Conservation (phyloP, 2,113 vertebrate genomes). For the Glaucidium brasilianum region DNA sequence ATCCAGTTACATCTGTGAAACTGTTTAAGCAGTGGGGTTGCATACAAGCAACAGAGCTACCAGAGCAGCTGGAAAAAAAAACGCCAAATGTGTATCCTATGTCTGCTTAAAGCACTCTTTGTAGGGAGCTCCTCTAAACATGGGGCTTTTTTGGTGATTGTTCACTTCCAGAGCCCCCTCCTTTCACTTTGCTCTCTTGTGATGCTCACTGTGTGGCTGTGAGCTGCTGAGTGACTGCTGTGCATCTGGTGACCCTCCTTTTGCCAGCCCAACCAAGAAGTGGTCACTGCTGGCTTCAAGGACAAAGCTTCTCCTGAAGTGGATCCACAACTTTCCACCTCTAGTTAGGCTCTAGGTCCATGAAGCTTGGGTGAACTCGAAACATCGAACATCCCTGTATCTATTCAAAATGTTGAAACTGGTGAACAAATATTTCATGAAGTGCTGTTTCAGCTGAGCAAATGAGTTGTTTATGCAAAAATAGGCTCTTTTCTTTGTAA, state of each 20-base stretch:
- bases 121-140: background rate
- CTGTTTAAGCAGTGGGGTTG: background rate
- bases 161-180: background rate
- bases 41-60: background rate
- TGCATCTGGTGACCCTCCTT: too few species aligned
- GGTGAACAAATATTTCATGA: background rate
- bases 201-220: background rate
- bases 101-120: background rate
- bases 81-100: accelerated
- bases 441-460: background rate
- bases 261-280: background rate
- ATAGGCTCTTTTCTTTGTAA: background rate
- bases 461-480: background rate
- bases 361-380: background rate
- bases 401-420: background rate
- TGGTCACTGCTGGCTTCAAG: background rate
- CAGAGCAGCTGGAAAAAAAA: background rate
- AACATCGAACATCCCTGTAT: background rate
- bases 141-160: background rate
- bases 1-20: background rate
- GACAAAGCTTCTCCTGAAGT: background rate
- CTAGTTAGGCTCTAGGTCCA: background rate
- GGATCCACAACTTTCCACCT: background rate
- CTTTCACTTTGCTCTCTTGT: accelerated
- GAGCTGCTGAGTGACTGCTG: too few species aligned